These are phyloP conservation scores for Mimumesa dahlbomi DNA, from an alignment of 2,888 invertebrate genomes.

Conservation along the genomic window DNA sequence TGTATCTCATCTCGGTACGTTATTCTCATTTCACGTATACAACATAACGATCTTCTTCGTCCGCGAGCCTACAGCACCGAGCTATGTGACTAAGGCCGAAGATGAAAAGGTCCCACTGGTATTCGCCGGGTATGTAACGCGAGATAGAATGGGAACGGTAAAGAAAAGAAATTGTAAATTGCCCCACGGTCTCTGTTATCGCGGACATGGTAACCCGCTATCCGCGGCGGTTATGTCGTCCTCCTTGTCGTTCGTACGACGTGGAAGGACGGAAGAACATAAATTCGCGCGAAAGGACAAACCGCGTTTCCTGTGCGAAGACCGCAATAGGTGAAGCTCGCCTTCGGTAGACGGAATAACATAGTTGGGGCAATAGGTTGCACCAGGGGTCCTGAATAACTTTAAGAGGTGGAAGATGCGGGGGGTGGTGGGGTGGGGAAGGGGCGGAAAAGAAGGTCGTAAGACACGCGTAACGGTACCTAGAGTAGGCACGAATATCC, in stretches of 20 bases:
- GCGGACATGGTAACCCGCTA: neutral
- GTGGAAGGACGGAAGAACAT: slow-evolving; percentile 26
- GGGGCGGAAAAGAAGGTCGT: slow-evolving; percentile 42
- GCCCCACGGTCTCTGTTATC: neutral
- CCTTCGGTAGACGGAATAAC: slow-evolving; percentile 26
- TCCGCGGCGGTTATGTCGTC: neutral
- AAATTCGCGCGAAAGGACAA: slow-evolving; percentile 12
- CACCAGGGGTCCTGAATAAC: slow-evolving; percentile 64
- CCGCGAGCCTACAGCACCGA: too few relatives aligned
- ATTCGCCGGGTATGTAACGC: neutral
- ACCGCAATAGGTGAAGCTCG: slow-evolving; percentile 38
- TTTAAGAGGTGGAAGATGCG: slow-evolving; percentile 49
- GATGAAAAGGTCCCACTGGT: too few relatives aligned
- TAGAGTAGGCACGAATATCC: slow-evolving; percentile 76
- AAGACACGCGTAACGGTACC: slow-evolving; percentile 72
- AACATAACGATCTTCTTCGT: neutral
- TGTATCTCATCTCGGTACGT: neutral
- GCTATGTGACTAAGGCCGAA: too few relatives aligned
- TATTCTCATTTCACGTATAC: neutral
- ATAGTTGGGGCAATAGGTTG: slow-evolving; percentile 58
- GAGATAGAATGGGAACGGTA: neutral
- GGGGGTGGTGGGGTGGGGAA: slow-evolving; percentile 14
- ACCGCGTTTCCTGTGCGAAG: slow-evolving; percentile 37
- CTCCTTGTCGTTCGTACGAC: neutral
- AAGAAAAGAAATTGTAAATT: neutral